A percentile compares a stretch with the other conserved stretches of the same genome.
phyloP scores from a whole-genome alignment of 1,140 invertebrate species.

The Drosophila grimshawi region DNA sequence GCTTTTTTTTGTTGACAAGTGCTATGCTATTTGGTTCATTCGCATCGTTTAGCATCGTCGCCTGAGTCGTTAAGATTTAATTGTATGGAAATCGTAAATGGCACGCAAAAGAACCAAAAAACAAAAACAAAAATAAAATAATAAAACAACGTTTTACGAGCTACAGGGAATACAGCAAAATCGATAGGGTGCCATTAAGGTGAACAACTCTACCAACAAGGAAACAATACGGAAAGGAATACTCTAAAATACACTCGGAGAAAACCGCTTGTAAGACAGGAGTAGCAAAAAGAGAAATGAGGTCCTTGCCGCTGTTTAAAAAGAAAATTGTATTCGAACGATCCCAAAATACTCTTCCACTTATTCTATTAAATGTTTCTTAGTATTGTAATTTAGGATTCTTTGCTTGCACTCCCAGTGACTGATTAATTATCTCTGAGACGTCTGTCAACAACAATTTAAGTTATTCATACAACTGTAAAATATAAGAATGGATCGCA shows the following conservation, averaged over 20 bases:
- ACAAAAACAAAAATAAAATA: conserved; percentile 62
- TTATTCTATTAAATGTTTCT: too few relatives aligned
- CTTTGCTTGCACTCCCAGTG: too few relatives aligned
- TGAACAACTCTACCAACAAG: conserved; percentile 33
- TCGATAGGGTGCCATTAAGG: conserved; percentile 69
- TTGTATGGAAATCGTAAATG: conserved; percentile 82
- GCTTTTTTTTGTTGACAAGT: conserved; percentile 30
- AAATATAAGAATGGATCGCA: too few relatives aligned
- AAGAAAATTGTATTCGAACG: too few relatives aligned
- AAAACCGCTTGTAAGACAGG: too few relatives aligned
- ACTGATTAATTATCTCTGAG: too few relatives aligned
- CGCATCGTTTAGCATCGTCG: conserved; percentile 43
- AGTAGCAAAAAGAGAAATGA: neutral
- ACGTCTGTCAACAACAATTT: too few relatives aligned
- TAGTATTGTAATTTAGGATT: too few relatives aligned
- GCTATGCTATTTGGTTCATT: conserved; percentile 18
- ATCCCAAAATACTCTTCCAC: too few relatives aligned
- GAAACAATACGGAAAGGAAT: conserved; percentile 16
- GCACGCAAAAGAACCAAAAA: conserved; percentile 65
- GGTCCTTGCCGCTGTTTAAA: too few relatives aligned
- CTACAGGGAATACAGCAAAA: conserved; percentile 48
- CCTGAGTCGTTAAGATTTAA: conserved; percentile 76
- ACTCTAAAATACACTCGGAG: neutral
- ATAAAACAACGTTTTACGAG: conserved; percentile 60
- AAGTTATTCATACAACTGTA: too few relatives aligned